Percentiles rank a stretch among this genome's conserved stretches.
Conservation (phyloP, 2,888 invertebrate species). For the Ypsolopha scabrella region DNA sequence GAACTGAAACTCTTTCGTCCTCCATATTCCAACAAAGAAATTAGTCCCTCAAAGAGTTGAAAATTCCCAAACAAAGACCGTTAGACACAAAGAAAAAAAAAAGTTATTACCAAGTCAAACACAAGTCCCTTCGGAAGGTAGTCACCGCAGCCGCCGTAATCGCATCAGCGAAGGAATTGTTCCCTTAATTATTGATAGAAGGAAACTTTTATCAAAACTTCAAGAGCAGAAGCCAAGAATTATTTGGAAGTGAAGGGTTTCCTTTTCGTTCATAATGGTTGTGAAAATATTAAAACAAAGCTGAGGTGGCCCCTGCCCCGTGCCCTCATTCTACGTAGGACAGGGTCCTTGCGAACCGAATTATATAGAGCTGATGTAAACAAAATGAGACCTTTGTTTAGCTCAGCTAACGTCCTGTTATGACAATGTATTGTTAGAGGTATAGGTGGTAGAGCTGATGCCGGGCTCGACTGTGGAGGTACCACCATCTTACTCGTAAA, state of each 20-base stretch:
- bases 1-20: background rate
- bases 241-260: conserved; percentile 59
- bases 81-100: background rate
- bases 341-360: conserved; percentile 28
- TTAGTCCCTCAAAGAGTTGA: background rate
- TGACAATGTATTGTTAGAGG: no score
- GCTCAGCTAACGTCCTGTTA: no score
- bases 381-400: background rate
- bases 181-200: conserved; percentile 70
- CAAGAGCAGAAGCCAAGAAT: conserved; percentile 67
- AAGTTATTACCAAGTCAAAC: conserved; percentile 1
- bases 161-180: conserved; percentile 28
- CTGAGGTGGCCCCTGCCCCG: conserved; percentile 47
- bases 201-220: conserved; percentile 71
- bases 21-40: background rate
- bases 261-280: conserved; percentile 64
- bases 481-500: no score
- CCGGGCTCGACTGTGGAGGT: no score
- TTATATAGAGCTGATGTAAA: conserved; percentile 28
- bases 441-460: no score
- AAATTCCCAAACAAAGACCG: background rate
- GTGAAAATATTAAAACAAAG: conserved; percentile 71
- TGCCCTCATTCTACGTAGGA: conserved; percentile 34
- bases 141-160: background rate
- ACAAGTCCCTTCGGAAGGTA: conserved; percentile 1